A percentile compares a stretch with the other conserved stretches of the same genome.
Conservation (phyloP, 2,797 vertebrate species). For the Neosilurus mollespiculum region DNA sequence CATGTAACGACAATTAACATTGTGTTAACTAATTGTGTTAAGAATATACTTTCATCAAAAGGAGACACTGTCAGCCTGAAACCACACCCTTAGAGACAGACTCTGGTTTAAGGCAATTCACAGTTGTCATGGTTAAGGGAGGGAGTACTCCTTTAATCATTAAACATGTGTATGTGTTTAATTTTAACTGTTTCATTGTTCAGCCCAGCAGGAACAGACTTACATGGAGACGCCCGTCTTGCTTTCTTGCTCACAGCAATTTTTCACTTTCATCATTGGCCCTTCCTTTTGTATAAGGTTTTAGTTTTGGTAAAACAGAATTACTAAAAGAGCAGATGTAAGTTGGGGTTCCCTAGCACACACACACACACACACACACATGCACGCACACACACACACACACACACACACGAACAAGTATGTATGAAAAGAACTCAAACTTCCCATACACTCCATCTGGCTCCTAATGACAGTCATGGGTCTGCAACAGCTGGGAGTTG, state of each 20-base stretch:
- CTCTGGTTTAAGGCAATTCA: conserved; percentile 19
- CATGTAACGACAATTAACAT: not conserved
- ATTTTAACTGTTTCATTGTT: conserved; percentile 52
- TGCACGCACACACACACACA: conserved; percentile 5
- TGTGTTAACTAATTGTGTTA: conserved; percentile 3
- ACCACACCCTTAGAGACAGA: conserved; percentile 4
- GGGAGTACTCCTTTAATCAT: conserved; percentile 36
- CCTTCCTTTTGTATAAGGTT: conserved; percentile 33
- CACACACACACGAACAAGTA: not conserved
- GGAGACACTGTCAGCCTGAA: conserved; percentile 7
- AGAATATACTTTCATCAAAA: conserved; percentile 12
- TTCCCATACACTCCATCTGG: not conserved
- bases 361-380: not conserved
- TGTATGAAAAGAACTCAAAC: conserved; percentile 10
- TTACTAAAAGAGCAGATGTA: conserved; percentile 43
- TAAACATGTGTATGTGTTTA: conserved; percentile 45
- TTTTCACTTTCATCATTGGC: conserved; percentile 31
- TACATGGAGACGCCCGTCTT: conserved; percentile 25
- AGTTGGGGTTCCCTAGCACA: not conserved
- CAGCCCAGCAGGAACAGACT: conserved; percentile 29
- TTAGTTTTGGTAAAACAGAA: conserved; percentile 3
- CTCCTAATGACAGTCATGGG: not conserved
- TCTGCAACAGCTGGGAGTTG: conserved; percentile 13
- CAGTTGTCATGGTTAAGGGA: not conserved
- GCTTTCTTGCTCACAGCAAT: conserved; percentile 12